phyloP scores from a whole-genome alignment of 2,797 vertebrate species.

The Tadarida brasiliensis region DNA sequence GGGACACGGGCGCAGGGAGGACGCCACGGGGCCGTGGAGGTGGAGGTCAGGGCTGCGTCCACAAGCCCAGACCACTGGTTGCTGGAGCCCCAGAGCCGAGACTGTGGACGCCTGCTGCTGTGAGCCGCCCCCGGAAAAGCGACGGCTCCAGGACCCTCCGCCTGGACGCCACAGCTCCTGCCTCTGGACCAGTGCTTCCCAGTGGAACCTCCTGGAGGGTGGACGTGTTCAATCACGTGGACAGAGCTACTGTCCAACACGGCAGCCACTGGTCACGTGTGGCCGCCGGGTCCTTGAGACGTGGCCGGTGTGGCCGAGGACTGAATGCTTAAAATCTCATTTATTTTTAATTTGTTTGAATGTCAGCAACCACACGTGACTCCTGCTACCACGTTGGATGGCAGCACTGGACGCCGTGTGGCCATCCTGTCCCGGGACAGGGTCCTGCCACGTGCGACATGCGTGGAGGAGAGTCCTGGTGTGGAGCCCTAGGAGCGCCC shows the following conservation, averaged over 20 bases:
- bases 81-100: not conserved
- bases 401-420: not conserved
- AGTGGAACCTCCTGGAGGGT: rapidly evolving
- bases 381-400: rapidly evolving
- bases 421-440: rapidly evolving
- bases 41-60: rapidly evolving
- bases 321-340: not conserved
- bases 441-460: not conserved
- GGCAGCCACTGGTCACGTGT: too few relatives aligned
- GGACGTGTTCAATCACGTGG: rapidly evolving
- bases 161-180: not conserved
- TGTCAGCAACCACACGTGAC: rapidly evolving
- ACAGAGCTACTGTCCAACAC: not conserved
- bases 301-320: not conserved
- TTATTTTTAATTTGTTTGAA: not conserved
- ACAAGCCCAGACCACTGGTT: not conserved
- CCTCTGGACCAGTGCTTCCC: not conserved
- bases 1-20: not conserved
- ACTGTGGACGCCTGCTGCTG: not conserved
- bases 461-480: too few relatives aligned
- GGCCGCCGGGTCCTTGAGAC: not conserved
- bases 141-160: rapidly evolving
- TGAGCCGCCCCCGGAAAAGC: not conserved
- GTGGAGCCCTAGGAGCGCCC: too few relatives aligned
- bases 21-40: rapidly evolving